A percentile compares a stretch with the other conserved stretches of the same genome.
These are phyloP conservation scores for Aphidius gifuensis DNA, from an alignment of 1,140 invertebrate species.

Conservation along the genomic window DNA sequence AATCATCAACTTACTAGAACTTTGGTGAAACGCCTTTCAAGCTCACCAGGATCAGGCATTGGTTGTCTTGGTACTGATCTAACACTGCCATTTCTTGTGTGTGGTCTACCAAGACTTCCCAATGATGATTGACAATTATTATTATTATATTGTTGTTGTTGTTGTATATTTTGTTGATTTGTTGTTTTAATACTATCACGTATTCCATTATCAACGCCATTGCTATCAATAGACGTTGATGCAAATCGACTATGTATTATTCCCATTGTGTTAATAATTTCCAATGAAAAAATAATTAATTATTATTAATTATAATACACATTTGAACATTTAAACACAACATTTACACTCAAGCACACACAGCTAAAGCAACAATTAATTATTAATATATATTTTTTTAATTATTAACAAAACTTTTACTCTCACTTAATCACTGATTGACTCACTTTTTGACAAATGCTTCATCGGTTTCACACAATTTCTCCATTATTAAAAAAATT, in stretches of 20 bases:
- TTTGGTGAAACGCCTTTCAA: conserved; percentile 91
- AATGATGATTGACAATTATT: conserved; percentile 36
- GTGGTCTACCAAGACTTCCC: conserved; percentile 45
- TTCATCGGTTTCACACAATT: too few species aligned
- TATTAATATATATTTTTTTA: neutral
- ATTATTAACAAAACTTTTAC: neutral
- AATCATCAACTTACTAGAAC: conserved; percentile 75
- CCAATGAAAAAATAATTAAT: too few species aligned
- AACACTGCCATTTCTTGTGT: conserved; percentile 69
- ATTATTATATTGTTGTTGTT: conserved; percentile 25
- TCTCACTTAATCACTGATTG: too few species aligned
- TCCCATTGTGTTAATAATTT: conserved; percentile 37
- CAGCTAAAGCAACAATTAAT: neutral
- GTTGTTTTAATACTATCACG: conserved; percentile 26
- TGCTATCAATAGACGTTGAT: conserved; percentile 36
- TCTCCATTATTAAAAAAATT: too few species aligned
- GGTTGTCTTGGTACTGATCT: conserved; percentile 75
- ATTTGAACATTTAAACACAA: neutral
- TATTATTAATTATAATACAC: too few species aligned
- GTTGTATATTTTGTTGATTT: conserved; percentile 25
- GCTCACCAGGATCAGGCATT: conserved; percentile 83
- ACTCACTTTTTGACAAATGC: too few species aligned
- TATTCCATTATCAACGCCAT: conserved; percentile 37
- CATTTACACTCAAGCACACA: neutral
- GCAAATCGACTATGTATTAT: conserved; percentile 45